Evolutionary conservation across 2,113 vertebrate genomes (phyloP).

Genomic region (Proteles cristata): DNA sequence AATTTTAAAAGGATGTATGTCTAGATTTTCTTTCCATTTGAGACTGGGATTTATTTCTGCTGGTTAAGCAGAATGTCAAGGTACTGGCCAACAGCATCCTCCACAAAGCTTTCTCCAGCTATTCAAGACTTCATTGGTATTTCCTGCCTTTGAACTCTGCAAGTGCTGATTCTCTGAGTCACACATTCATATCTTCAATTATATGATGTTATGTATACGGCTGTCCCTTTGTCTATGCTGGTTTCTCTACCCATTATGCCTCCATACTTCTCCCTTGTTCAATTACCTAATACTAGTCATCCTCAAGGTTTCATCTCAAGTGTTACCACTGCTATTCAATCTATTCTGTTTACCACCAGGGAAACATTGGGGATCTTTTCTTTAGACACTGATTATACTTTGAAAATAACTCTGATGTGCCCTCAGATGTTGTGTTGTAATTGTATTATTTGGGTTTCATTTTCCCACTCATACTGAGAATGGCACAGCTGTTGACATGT

Average conservation of each 20-base stretch:
- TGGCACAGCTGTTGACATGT: background rate
- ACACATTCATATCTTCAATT: slow-evolving; percentile 44
- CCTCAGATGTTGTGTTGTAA: background rate
- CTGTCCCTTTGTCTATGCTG: background rate
- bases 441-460: slow-evolving; percentile 1
- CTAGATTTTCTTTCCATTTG: slow-evolving; percentile 68
- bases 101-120: slow-evolving; percentile 47
- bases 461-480: background rate
- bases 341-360: background rate
- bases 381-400: background rate
- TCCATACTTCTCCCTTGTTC: background rate
- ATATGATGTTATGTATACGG: background rate
- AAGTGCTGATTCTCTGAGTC: slow-evolving; percentile 48
- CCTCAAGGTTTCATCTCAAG: background rate
- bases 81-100: slow-evolving; percentile 2
- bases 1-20: slow-evolving; percentile 54
- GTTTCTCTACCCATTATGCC: background rate
- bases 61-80: slow-evolving; percentile 60
- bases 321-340: background rate
- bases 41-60: slow-evolving; percentile 67
- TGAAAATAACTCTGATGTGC: background rate
- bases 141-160: slow-evolving; percentile 64
- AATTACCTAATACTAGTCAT: background rate
- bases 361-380: background rate
- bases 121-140: slow-evolving; percentile 53